Conservation (phyloP, 92 coral and sea anemone genomes). For the Phenganax stokvisi region DNA sequence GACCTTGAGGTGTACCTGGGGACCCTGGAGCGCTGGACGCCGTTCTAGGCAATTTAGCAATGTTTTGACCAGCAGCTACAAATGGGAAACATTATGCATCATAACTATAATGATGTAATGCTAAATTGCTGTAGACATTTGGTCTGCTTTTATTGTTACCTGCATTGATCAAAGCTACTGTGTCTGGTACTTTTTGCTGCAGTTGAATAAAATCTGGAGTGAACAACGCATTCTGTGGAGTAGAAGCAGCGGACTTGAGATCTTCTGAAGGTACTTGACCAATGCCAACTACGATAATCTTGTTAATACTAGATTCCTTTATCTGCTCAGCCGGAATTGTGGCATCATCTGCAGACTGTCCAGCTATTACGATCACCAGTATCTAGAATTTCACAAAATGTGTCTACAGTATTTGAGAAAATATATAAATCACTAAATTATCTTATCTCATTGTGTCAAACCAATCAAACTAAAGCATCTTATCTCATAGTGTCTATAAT, state of each 20-base stretch:
- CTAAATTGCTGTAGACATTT: not conserved
- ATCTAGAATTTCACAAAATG: not conserved
- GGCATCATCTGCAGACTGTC: slow-evolving; percentile 23
- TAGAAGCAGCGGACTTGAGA: slow-evolving; percentile 16
- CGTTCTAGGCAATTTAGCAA: slow-evolving; percentile 25
- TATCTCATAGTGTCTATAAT: too few relatives aligned
- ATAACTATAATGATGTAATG: not conserved
- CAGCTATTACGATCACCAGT: slow-evolving; percentile 16
- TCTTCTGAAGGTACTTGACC: slow-evolving; percentile 21
- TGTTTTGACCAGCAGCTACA: slow-evolving; percentile 31
- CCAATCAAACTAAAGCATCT: too few relatives aligned
- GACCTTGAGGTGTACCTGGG: slow-evolving; percentile 24
- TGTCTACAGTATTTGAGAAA: not conserved
- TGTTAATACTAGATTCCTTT: slow-evolving; percentile 25
- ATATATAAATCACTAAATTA: too few relatives aligned
- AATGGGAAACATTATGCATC: not conserved
- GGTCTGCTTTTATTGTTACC: not conserved
- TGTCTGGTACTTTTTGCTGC: slow-evolving; percentile 28
- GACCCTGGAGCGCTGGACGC: slow-evolving; percentile 32
- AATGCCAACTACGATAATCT: slow-evolving; percentile 30
- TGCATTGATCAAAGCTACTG: slow-evolving; percentile 30
- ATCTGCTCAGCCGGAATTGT: slow-evolving; percentile 22
- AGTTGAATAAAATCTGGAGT: slow-evolving; percentile 8
- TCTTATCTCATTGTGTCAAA: not conserved
- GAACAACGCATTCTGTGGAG: slow-evolving; percentile 15